These are phyloP conservation scores for Porites lutea DNA, from an alignment of 64 coral and sea anemone genomes.

Conservation along the genomic window DNA sequence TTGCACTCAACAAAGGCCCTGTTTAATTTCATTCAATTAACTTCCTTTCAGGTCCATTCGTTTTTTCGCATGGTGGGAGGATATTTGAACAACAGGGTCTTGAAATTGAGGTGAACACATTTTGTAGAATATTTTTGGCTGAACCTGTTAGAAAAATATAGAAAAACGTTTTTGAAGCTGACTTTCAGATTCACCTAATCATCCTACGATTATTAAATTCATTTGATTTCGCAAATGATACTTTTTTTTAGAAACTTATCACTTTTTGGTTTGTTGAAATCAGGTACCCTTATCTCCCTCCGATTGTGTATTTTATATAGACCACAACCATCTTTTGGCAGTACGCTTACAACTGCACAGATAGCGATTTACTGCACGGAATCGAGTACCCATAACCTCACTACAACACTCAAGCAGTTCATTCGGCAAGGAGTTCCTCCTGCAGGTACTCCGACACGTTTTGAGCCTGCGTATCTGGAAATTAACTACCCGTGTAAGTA, in stretches of 20 bases:
- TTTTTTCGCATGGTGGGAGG: constrained; percentile 20
- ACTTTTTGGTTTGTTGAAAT: neutral
- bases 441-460: neutral
- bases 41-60: neutral
- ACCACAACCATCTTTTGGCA: neutral
- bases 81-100: constrained; percentile 11
- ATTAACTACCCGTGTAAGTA: constrained; percentile 21
- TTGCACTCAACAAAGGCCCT: too few species aligned
- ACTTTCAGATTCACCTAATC: too few species aligned
- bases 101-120: constrained; percentile 27
- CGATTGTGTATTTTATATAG: neutral
- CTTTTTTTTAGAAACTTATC: neutral
- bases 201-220: too few species aligned
- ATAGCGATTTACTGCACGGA: constrained; percentile 27
- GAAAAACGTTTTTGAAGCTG: too few species aligned
- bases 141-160: too few species aligned
- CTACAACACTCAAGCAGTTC: neutral
- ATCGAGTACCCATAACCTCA: neutral
- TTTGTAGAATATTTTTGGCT: neutral
- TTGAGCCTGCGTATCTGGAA: neutral
- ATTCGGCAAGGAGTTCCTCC: neutral
- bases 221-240: too few species aligned
- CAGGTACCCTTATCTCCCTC: neutral
- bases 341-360: constrained; percentile 17
- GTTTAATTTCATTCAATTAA: too few species aligned